Evolutionary conservation across 2,113 vertebrate species (phyloP), one percentile per base, ranked within the genome.

Genomic region (Poeciliopsis prolifica): DNA sequence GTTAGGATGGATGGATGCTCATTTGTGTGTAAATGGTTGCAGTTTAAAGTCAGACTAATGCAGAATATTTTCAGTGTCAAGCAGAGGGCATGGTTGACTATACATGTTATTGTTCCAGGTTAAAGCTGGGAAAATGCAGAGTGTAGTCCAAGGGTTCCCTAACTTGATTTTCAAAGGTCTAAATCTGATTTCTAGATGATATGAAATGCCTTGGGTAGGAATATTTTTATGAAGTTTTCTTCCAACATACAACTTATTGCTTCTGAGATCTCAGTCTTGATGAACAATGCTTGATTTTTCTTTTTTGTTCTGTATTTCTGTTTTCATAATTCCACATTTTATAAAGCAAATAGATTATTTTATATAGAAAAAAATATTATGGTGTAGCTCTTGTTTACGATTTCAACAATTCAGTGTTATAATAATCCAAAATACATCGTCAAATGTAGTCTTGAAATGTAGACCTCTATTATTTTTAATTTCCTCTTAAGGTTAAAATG

Each of bases 1-100:
- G 81, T 84, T 85, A 87, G 86, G 87, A 92, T 86, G 85, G 85
- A 92, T 91, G 83, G 48, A 26, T 88, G 84, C 84, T 90, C 78
- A 91, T 92, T 90, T 92, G 78, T 71, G 79, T 79, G 86, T 82
- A 88, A 86, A 91, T 90, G 83, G 78, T 65, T 79, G 66, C 80
- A 63, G 79, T 90, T 83, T 87, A 80, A 85, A 89, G 84, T 66
- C 78, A 85, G 68, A 87, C 65, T 69, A 68, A 80, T 81, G 74
- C 63, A 75, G 67, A 87, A 51, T 74, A 62, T 77, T 62, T 82
- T 84, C 65, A 0, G 44, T 37, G 51, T 79, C 33, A 29, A 26
- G 0, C 60, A 78, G 66, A 78, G 70, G 80, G 62, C 33, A 66
- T 37, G 61, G 19, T 31, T 51, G 37, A 26, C 73, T 85, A 82